phyloP scores from a whole-genome alignment of 2,888 invertebrate species.

The Diaprepes abbreviatus region DNA sequence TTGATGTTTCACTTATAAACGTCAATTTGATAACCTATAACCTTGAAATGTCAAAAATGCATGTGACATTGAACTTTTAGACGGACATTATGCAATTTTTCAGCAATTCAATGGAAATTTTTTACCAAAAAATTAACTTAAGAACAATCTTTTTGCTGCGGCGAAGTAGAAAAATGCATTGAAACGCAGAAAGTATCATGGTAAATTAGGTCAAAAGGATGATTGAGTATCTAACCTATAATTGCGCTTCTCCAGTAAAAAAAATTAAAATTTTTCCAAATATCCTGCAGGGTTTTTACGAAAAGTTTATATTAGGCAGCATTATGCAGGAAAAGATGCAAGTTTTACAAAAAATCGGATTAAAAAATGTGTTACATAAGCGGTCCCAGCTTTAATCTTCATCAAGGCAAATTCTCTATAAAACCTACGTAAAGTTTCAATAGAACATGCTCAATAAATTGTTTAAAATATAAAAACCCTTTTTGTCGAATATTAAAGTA shows the following conservation, averaged over 20 bases:
- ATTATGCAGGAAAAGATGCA: not conserved
- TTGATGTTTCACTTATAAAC: not conserved
- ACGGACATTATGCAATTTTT: conserved; percentile 11
- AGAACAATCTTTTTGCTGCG: not conserved
- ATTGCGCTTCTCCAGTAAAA: not conserved
- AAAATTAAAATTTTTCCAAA: not conserved
- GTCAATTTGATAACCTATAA: conserved; percentile 12
- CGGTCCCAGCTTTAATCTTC: not conserved
- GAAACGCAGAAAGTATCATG: not conserved
- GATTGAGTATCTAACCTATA: conserved; percentile 14
- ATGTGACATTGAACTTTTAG: conserved; percentile 21
- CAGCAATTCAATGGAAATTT: not conserved
- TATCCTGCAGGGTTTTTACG: not conserved
- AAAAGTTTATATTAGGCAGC: not conserved
- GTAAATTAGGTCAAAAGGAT: not conserved
- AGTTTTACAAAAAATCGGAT: not conserved
- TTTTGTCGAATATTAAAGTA: not conserved
- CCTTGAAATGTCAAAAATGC: conserved; percentile 29
- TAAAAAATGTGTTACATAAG: conserved; percentile 20
- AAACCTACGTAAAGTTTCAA: not conserved
- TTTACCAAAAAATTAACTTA: not conserved
- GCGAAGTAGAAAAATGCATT: not conserved
- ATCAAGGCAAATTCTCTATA: not conserved
- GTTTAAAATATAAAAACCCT: not conserved
- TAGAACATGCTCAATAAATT: too few relatives aligned